These are phyloP conservation scores for Austrofundulus limnaeus DNA, from an alignment of 2,113 vertebrate genomes.

Conservation along the genomic window DNA sequence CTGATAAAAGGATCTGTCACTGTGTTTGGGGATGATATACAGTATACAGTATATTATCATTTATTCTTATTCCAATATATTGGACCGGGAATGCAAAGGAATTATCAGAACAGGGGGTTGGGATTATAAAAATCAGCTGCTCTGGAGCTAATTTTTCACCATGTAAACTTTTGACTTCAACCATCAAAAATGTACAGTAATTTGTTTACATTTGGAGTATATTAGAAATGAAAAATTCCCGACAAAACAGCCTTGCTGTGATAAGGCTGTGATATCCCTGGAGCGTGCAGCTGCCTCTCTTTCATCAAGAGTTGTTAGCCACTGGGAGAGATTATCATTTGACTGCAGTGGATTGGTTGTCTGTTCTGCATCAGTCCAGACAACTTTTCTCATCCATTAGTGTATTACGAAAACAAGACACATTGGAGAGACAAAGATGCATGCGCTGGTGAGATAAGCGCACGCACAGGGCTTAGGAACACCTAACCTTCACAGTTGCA, in stretches of 20 bases:
- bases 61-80: too few species aligned
- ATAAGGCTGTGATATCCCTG: constrained; percentile 69
- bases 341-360: constrained; percentile 75
- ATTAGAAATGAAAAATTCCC: constrained; percentile 3
- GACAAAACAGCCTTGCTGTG: constrained; percentile 53
- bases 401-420: constrained; percentile 78
- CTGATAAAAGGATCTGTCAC: too few species aligned
- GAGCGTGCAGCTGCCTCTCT: constrained; percentile 70
- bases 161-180: constrained; percentile 4
- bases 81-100: too few species aligned
- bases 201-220: constrained; percentile 37
- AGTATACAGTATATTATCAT: too few species aligned
- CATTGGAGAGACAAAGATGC: constrained; percentile 83
- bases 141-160: not conserved
- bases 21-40: too few species aligned
- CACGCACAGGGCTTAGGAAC: constrained; percentile 81
- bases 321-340: constrained; percentile 77
- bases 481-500: constrained; percentile 83
- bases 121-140: too few species aligned
- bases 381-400: constrained; percentile 82
- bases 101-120: too few species aligned
- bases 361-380: constrained; percentile 75
- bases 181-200: constrained; percentile 18
- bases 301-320: constrained; percentile 71
- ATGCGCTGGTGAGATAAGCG: constrained; percentile 80